Evolutionary conservation across 2,888 invertebrate genomes (phyloP).

Genomic region (Pterostichus madidus): DNA sequence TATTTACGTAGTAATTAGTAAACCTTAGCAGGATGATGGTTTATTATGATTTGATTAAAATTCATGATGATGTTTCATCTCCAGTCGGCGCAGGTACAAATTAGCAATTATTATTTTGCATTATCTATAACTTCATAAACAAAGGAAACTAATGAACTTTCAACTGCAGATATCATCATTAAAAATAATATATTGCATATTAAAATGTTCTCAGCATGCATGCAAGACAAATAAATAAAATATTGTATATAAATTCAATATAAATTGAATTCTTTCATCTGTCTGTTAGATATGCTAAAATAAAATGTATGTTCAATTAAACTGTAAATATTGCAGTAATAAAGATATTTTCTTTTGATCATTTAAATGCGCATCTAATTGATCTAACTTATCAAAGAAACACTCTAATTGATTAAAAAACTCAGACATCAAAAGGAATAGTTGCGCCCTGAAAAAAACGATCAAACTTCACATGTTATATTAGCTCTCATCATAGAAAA

Average conservation of each 20-base stretch:
- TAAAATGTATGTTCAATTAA: not conserved
- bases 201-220: not conserved
- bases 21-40: conserved; percentile 43
- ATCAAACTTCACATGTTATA: too few relatives aligned
- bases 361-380: conserved; percentile 9
- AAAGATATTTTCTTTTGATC: conserved; percentile 33
- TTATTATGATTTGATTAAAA: conserved; percentile 47
- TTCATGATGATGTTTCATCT: conserved; percentile 45
- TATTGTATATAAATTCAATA: not conserved
- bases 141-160: not conserved
- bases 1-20: conserved; percentile 36
- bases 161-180: not conserved
- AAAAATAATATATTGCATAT: conserved; percentile 16
- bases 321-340: conserved; percentile 14
- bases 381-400: conserved; percentile 3
- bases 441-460: too few relatives aligned
- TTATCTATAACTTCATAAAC: conserved; percentile 36
- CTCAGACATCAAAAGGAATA: not conserved
- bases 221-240: not conserved
- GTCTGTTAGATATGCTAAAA: not conserved
- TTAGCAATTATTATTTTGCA: conserved; percentile 45
- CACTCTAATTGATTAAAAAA: conserved; percentile 21
- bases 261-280: conserved; percentile 9
- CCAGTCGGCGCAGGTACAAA: conserved; percentile 38
- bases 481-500: not conserved